Evolutionary conservation across 2,797 vertebrate species (phyloP), one percentile per base, ranked within the genome.

Genomic region (Melanotaenia nigrans): DNA sequence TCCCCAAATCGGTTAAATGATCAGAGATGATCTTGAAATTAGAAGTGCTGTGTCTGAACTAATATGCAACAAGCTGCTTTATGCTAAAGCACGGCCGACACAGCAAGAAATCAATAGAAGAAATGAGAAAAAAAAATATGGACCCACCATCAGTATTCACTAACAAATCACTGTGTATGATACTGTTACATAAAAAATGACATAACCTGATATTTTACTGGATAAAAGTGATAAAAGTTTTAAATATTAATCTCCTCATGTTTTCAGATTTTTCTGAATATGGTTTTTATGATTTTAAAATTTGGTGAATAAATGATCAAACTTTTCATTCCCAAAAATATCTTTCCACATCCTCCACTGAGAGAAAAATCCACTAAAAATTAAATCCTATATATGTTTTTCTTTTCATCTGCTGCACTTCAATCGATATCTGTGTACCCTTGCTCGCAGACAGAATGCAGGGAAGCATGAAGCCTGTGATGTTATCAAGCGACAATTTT

Each of bases 401-500:
- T 16, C 78, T 82, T 91, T 85, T 90, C 77, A 87, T 89, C 67
- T 69, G 55, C 11, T 42, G 78, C 71, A 55, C 68, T 82, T 74
- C 75, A 67, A 58, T 87, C 74, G 63, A 83, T 91, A 78, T 80
- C 84, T 79, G 83, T 16, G 32, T 82, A 66, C 62, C 79, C 80
- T 28, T 65, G 77, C 86, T 85, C 67, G 71, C 81, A 89, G 85
- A 76, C 79, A 69, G 77, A 75, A 58, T 12, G 78, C 63, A 61
- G 82, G 73, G 63, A 84, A 79, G 79, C 84, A 79, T 83, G 77
- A 79, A 70, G 79, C 71, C 60, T 65, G 86, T 77, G 87, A 89
- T 88, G 75, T 82, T 88, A 89, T 90, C 89, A 75, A 78, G 82
- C 68, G 75, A 83, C 63, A 58, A 13, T 81, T 87, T 85, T 85